Percentiles rank a stretch among this genome's conserved stretches.
These are phyloP conservation scores for Eupithecia centaureata DNA, from an alignment of 2,888 invertebrate genomes.

Conservation along the genomic window DNA sequence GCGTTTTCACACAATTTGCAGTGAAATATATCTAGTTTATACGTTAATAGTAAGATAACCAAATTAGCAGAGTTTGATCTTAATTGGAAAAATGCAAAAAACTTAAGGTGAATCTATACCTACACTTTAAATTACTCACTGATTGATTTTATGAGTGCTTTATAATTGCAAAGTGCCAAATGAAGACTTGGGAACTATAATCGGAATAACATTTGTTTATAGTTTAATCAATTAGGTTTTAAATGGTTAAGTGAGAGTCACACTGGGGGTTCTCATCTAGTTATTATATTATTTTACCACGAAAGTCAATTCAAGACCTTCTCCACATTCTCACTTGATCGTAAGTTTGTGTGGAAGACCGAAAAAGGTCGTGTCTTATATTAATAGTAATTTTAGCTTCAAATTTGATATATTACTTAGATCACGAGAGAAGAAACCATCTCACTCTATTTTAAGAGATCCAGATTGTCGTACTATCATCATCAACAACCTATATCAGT, in stretches of 20 bases:
- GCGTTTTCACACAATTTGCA: conserved; percentile 49
- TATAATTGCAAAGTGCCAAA: conserved; percentile 4
- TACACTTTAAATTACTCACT: conserved; percentile 5
- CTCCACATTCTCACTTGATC: neutral
- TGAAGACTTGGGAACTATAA: conserved; percentile 3
- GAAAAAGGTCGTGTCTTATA: neutral
- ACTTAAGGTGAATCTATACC: neutral
- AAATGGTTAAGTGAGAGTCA: neutral
- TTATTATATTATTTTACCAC: neutral
- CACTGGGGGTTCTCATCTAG: neutral
- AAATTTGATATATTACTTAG: neutral
- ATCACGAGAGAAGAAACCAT: too few species aligned
- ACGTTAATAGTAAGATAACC: neutral
- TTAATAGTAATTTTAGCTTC: neutral
- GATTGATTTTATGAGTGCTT: conserved; percentile 4
- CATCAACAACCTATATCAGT: too few species aligned
- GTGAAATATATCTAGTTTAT: too few species aligned
- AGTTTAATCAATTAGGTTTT: neutral
- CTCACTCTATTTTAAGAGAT: too few species aligned
- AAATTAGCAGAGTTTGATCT: neutral
- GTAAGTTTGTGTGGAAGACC: neutral
- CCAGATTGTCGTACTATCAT: too few species aligned
- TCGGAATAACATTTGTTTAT: conserved; percentile 50
- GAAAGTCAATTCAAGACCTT: neutral
- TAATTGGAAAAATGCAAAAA: neutral